Evolutionary conservation across 2,797 vertebrate species (phyloP).

Genomic region (Vultur gryphus): DNA sequence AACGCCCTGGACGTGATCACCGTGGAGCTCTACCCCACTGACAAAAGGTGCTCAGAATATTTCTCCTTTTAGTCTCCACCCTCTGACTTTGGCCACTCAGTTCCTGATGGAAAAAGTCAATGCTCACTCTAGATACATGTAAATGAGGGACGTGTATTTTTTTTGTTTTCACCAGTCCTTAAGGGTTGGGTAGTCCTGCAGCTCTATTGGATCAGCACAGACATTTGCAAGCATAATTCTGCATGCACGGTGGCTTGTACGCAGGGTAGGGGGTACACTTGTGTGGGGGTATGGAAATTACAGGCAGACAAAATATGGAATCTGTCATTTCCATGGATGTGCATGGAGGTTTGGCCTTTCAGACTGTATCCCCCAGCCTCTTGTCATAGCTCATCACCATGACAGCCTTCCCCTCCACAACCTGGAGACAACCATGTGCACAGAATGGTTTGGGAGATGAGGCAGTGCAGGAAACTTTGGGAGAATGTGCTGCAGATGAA

Average conservation of each 20-base stretch:
- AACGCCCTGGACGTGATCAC: slow-evolving; percentile 94
- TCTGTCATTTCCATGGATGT: background rate
- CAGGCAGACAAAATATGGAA: background rate
- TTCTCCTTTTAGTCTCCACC: background rate
- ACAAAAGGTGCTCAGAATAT: slow-evolving; percentile 82
- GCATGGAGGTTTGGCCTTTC: background rate
- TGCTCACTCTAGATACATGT: fast-evolving
- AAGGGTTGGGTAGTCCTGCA: background rate
- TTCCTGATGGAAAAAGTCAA: background rate
- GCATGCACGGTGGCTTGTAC: fast-evolving
- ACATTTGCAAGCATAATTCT: background rate
- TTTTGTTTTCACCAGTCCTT: background rate
- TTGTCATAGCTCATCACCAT: background rate
- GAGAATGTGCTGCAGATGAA: background rate
- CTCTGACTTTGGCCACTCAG: background rate
- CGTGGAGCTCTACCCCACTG: slow-evolving; percentile 91
- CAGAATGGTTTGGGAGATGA: background rate
- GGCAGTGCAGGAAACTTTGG: background rate
- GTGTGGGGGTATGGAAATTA: background rate
- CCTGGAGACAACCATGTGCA: background rate
- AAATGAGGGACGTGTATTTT: background rate
- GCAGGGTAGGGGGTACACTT: background rate
- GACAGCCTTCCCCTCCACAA: background rate
- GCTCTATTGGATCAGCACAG: background rate
- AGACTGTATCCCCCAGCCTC: background rate